Conservation (phyloP, 2,888 invertebrate species). For the Antheraea yamamai region DNA sequence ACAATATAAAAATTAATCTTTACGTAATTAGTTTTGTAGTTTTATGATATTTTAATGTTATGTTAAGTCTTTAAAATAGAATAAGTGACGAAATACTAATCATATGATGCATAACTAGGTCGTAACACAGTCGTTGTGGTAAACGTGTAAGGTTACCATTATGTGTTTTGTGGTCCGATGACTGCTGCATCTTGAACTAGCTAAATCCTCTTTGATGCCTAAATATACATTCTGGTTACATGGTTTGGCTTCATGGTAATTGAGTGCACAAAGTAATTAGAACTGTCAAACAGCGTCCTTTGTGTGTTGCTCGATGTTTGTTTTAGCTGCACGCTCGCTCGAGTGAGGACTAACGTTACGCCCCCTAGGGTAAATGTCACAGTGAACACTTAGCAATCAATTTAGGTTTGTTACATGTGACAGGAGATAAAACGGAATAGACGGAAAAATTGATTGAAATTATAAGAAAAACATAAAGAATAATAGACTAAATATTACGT, state of each 20-base stretch:
- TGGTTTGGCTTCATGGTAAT: not conserved
- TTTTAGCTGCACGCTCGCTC: not conserved
- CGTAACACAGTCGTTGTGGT: conserved; percentile 18
- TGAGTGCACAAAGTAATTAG: conserved; percentile 6
- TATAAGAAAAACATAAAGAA: not conserved
- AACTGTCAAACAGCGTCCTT: not conserved
- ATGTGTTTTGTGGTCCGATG: conserved; percentile 15
- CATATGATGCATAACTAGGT: not conserved
- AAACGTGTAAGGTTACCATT: conserved; percentile 16
- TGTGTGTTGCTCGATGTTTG: not conserved
- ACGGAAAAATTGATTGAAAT: not conserved
- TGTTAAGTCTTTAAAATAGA: not conserved
- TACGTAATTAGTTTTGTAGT: too few relatives aligned
- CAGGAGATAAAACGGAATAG: not conserved
- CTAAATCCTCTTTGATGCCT: not conserved
- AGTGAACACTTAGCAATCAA: not conserved
- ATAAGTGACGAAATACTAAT: not conserved
- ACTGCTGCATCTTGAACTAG: not conserved
- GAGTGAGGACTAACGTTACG: not conserved
- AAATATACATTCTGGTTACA: not conserved
- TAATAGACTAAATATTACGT: too few relatives aligned
- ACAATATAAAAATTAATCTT: not conserved
- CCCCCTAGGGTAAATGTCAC: not conserved
- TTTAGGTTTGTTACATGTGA: not conserved
- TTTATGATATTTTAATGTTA: too few relatives aligned